A percentile compares a stretch with the other conserved stretches of the same genome.
Conservation (phyloP, 2,888 invertebrate species). For the Habroteleia sp. region DNA sequence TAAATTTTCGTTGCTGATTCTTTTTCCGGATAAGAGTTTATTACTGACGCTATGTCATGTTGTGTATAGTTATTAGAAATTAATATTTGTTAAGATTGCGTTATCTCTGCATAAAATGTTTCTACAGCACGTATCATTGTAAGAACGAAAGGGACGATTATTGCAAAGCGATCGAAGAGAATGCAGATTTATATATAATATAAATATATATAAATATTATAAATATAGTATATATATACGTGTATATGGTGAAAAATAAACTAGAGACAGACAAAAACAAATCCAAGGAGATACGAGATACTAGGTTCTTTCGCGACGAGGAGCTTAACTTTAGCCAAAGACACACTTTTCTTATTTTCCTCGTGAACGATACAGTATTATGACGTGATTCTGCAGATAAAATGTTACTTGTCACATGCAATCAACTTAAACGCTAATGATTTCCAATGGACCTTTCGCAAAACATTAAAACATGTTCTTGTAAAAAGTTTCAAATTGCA, state of each 20-base stretch:
- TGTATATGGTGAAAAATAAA: constrained; percentile 58
- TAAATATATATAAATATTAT: constrained; percentile 59
- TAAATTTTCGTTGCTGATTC: constrained; percentile 7
- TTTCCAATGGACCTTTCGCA: constrained; percentile 2
- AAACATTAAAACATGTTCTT: constrained; percentile 16
- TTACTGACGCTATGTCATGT: constrained; percentile 42
- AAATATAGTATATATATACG: constrained; percentile 62
- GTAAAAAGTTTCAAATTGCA: constrained; percentile 1
- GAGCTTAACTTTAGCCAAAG: constrained; percentile 49
- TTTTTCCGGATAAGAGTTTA: constrained; percentile 17
- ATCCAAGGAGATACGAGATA: constrained; percentile 18
- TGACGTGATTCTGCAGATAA: constrained; percentile 41
- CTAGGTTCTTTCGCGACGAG: constrained; percentile 41
- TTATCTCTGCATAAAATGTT: constrained; percentile 51
- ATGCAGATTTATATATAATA: constrained; percentile 69
- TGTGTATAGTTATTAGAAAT: constrained; percentile 56
- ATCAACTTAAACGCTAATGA: constrained; percentile 25
- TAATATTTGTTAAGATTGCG: constrained; percentile 57
- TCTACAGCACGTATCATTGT: constrained; percentile 54
- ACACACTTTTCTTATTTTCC: constrained; percentile 54
- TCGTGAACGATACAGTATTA: constrained; percentile 57
- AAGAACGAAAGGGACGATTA: constrained; percentile 43
- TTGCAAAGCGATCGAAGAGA: constrained; percentile 64
- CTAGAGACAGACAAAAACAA: constrained; percentile 24
- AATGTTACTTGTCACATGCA: constrained; percentile 56